Conservation (phyloP, 2,888 invertebrate genomes). For the Yponomeuta plumbellus region DNA sequence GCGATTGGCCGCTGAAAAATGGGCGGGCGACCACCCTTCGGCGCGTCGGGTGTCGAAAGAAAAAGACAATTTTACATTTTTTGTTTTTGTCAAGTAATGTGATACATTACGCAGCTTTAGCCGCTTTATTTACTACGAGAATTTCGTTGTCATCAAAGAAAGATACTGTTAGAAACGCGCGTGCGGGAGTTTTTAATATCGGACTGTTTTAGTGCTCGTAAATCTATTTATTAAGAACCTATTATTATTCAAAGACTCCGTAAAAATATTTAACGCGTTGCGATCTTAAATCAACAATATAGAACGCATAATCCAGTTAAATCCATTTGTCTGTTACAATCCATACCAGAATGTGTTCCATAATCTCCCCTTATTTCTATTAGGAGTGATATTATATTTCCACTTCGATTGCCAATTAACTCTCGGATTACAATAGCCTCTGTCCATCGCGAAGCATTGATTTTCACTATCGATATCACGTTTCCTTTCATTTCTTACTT, state of each 20-base stretch:
- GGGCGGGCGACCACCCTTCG: constrained; percentile 40
- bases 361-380: constrained; percentile 8
- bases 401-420: constrained; percentile 65
- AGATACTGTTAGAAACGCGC: neutral
- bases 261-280: neutral
- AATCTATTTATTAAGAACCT: neutral
- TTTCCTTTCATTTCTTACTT: constrained; percentile 9
- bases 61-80: constrained; percentile 30
- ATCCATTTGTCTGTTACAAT: neutral
- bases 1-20: constrained; percentile 44
- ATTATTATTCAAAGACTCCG: neutral
- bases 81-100: constrained; percentile 36
- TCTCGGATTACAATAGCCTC: constrained; percentile 52
- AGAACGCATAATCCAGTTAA: no score
- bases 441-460: constrained; percentile 29
- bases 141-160: constrained; percentile 16
- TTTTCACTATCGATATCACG: constrained; percentile 5
- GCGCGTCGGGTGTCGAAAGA: constrained; percentile 6
- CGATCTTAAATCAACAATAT: neutral
- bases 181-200: neutral
- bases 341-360: neutral
- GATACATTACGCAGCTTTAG: constrained; percentile 45
- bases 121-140: constrained; percentile 32
- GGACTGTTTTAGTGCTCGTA: neutral
- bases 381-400: constrained; percentile 5